These are phyloP conservation scores for Holcopasites calliopsidis DNA, from an alignment of 1,140 invertebrate genomes.

Conservation along the genomic window DNA sequence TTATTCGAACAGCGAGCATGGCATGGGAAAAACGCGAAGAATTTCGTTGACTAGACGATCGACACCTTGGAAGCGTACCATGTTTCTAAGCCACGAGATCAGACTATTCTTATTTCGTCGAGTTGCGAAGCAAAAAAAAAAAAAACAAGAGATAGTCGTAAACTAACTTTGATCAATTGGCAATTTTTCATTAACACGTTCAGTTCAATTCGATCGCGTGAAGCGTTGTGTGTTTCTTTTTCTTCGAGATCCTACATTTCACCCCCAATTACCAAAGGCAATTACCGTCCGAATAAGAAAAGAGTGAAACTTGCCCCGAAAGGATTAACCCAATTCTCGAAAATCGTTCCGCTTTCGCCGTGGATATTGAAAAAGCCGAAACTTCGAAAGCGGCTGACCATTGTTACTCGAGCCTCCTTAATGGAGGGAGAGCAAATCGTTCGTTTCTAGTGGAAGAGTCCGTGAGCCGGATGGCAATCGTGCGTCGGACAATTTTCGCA, in stretches of 20 bases:
- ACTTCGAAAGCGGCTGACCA: conserved; percentile 9
- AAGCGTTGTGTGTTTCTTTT: too few relatives aligned
- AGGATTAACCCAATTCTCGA: neutral
- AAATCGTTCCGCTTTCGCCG: neutral
- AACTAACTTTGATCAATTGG: too few relatives aligned
- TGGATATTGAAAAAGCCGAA: neutral
- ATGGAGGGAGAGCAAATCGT: neutral
- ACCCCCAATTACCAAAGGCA: neutral
- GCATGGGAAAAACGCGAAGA: conserved; percentile 57
- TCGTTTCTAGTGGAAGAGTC: conserved; percentile 23
- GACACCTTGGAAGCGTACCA: conserved; percentile 21
- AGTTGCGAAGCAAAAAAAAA: too few relatives aligned
- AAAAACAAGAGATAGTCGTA: too few relatives aligned
- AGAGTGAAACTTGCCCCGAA: neutral
- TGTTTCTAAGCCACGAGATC: neutral
- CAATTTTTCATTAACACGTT: too few relatives aligned
- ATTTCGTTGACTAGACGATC: conserved; percentile 44
- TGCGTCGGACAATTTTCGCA: conserved; percentile 40
- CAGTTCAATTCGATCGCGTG: too few relatives aligned
- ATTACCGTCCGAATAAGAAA: neutral
- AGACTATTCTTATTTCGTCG: conserved; percentile 5
- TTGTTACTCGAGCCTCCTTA: neutral
- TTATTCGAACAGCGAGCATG: conserved; percentile 48
- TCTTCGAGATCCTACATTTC: neutral
- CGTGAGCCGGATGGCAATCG: conserved; percentile 39